Evolutionary conservation across 2,797 vertebrate species (phyloP), one percentile per base, ranked within the genome.

Genomic region (Parotocinclus haroldoi): DNA sequence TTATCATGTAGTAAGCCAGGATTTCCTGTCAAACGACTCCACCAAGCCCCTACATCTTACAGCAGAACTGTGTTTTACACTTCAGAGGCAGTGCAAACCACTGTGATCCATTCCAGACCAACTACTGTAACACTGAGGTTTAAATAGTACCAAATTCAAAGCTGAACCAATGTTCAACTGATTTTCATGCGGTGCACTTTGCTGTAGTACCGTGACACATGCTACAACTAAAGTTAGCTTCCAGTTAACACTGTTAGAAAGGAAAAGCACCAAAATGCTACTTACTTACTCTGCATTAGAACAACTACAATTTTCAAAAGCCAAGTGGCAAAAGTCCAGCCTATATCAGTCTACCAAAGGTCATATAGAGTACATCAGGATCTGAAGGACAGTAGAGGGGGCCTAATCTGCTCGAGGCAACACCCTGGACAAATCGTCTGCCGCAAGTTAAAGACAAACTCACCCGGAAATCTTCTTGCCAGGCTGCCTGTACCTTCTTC

Each of bases 21-120:
- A 91, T 86, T 88, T 91, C 89, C 90, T 90, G 89, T 90, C 79
- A 77, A 81, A 62, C 14, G 66, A 71, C 66, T 63, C 49, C 57
- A 70, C 63, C 59, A 68, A 67, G 56, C 19, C 59, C 72, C 16
- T 61, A 63, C 66, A 69, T 60, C 74, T 73, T 62, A 62, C 66
- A 73, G 71, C 74, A 68, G 53, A 71, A 66, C 69, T 74, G 72
- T 77, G 61, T 39, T 72, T 67, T 63, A 61, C 45, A 78, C 48
- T 58, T 55, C 45, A 39, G 51, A 48, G 45, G 10, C 12, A 48
- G 18, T 55, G 51, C 13, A 1, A 63, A 49, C 56, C 19, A 16
- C 10, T 3, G 39, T 13, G 10, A 42, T n/a, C 7, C 7, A 36
- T 17, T 42, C 17, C 6, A 58, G 48, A 52, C 3, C 4, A 51